phyloP scores from a whole-genome alignment of 2,888 invertebrate genomes.

The Oscheius sp. region DNA sequence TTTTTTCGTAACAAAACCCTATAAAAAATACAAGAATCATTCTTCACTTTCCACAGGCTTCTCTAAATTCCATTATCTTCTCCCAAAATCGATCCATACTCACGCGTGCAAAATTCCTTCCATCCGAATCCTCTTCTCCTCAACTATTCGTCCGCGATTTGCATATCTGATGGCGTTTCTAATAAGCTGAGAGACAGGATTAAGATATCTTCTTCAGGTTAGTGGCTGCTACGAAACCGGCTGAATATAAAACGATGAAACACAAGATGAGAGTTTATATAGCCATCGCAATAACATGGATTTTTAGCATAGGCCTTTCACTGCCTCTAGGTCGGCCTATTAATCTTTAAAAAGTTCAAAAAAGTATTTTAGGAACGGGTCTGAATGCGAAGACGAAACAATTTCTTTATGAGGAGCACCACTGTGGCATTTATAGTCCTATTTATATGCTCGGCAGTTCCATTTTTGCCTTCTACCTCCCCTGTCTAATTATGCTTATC shows the following conservation, averaged over 20 bases:
- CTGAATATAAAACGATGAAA: conserved; percentile 69
- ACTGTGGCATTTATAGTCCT: conserved; percentile 68
- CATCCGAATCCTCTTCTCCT: not conserved
- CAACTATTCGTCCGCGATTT: conserved; percentile 27
- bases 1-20: too few relatives aligned
- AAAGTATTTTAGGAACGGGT: conserved; percentile 50
- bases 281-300: conserved; percentile 67
- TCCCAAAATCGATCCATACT: not conserved
- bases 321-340: conserved; percentile 60
- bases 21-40: too few relatives aligned
- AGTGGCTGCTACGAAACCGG: conserved; percentile 69
- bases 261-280: conserved; percentile 67
- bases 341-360: not conserved
- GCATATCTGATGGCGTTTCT: conserved; percentile 20
- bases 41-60: too few relatives aligned
- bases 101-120: conserved; percentile 7
- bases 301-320: conserved; percentile 65
- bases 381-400: conserved; percentile 60
- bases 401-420: conserved; percentile 62
- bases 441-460: conserved; percentile 68
- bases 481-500: conserved; percentile 73
- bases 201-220: conserved; percentile 46
- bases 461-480: conserved; percentile 73
- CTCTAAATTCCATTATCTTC: too few relatives aligned
- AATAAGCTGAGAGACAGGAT: conserved; percentile 9